Percentiles rank a stretch among this genome's conserved stretches.
phyloP scores from a whole-genome alignment of 1,140 invertebrate genomes.

The Zaprionus lachaisei region DNA sequence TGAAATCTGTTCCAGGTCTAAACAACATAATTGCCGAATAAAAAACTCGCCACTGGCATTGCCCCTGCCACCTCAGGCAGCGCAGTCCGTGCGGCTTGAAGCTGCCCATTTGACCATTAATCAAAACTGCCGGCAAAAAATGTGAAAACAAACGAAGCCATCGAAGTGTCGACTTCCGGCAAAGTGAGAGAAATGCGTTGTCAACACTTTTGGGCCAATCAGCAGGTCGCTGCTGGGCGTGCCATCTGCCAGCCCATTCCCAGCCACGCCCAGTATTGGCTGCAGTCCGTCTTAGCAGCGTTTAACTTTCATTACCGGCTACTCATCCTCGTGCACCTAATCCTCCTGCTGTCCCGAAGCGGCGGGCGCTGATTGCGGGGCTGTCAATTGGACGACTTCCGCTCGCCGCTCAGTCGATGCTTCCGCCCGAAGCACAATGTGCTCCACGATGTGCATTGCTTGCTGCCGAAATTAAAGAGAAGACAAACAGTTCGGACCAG shows the following conservation, averaged over 20 bases:
- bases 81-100: constrained; percentile 39
- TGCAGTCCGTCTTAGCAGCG: constrained; percentile 10
- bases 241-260: neutral
- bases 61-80: constrained; percentile 19
- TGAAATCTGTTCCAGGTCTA: constrained; percentile 74
- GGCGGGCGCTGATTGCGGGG: constrained; percentile 37
- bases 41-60: constrained; percentile 66
- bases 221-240: constrained; percentile 22
- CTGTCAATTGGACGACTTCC: constrained; percentile 67
- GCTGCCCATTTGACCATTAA: constrained; percentile 65
- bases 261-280: neutral
- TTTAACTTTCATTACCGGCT: constrained; percentile 33
- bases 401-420: constrained; percentile 22
- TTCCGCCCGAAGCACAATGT: constrained; percentile 18
- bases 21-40: constrained; percentile 83
- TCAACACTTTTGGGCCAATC: constrained; percentile 79
- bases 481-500: neutral
- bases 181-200: constrained; percentile 58
- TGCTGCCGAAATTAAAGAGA: constrained; percentile 50
- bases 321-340: neutral
- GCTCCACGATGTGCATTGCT: constrained; percentile 19
- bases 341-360: constrained; percentile 1
- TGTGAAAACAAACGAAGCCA: constrained; percentile 23
- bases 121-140: constrained; percentile 65
- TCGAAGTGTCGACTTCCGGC: neutral